Conservation (phyloP, 2,797 vertebrate genomes). For the Pipistrellus kuhlii region DNA sequence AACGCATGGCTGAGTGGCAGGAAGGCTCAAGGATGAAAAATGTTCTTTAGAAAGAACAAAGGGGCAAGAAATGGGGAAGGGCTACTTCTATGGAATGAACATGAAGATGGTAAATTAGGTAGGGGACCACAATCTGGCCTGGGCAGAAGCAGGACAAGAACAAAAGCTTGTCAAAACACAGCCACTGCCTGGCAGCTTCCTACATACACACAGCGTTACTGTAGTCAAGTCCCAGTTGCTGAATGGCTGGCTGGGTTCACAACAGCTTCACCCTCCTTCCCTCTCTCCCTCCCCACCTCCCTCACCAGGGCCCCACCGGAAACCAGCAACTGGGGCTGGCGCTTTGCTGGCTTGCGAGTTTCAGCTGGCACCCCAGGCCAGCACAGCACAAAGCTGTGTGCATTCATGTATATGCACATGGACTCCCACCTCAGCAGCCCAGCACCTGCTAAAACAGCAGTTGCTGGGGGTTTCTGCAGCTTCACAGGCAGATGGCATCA, state of each 20-base stretch:
- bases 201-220: background rate
- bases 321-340: constrained; percentile 66
- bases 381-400: background rate
- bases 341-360: constrained; percentile 57
- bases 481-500: constrained; percentile 74
- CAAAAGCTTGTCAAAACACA: constrained; percentile 61
- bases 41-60: constrained; percentile 5
- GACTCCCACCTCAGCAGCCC: constrained; percentile 52
- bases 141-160: constrained; percentile 44
- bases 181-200: constrained; percentile 19
- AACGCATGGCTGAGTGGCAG: constrained; percentile 29
- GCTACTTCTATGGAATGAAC: constrained; percentile 14
- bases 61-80: background rate
- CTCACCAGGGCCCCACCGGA: constrained; percentile 71
- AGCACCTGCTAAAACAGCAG: constrained; percentile 73
- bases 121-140: background rate
- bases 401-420: background rate
- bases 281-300: constrained; percentile 56
- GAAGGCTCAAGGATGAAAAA: constrained; percentile 44
- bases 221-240: constrained; percentile 13
- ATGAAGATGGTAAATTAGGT: background rate
- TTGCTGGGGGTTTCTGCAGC: constrained; percentile 62
- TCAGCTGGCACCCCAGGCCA: constrained; percentile 6
- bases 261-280: constrained; percentile 49
- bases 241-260: constrained; percentile 24